A percentile compares a stretch with the other conserved stretches of the same genome.
These are phyloP conservation scores for Tragopan temminckii DNA, from an alignment of 2,797 vertebrate species.

Conservation along the genomic window DNA sequence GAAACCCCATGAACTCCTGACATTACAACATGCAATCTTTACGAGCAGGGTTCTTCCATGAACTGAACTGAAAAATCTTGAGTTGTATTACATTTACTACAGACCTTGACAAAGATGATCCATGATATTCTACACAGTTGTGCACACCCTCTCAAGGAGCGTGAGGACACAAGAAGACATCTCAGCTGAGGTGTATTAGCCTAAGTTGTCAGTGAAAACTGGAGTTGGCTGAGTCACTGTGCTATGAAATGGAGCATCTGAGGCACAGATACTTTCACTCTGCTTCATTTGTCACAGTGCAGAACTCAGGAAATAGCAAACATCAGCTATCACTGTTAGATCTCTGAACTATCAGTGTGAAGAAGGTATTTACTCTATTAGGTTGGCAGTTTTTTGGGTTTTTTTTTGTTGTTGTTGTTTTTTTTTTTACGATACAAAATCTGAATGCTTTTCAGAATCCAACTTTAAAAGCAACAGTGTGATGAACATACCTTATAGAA, in stretches of 20 bases:
- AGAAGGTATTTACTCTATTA: background rate
- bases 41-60: background rate
- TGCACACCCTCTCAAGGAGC: background rate
- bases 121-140: background rate
- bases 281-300: background rate
- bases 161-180: background rate
- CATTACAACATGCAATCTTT: background rate
- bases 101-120: background rate
- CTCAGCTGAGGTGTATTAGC: background rate
- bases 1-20: background rate
- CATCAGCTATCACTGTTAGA: background rate
- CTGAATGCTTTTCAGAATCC: background rate
- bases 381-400: background rate
- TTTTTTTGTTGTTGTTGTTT: no score
- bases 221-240: background rate
- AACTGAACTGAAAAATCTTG: background rate
- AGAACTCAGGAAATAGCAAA: background rate
- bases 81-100: rapidly evolving
- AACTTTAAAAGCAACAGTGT: background rate
- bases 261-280: background rate
- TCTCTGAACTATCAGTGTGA: background rate
- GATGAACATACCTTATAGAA: conserved; percentile 92
- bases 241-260: background rate
- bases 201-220: background rate
- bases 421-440: background rate